phyloP scores from a whole-genome alignment of 2,113 vertebrate species.

The Pelecanoides urinatrix region DNA sequence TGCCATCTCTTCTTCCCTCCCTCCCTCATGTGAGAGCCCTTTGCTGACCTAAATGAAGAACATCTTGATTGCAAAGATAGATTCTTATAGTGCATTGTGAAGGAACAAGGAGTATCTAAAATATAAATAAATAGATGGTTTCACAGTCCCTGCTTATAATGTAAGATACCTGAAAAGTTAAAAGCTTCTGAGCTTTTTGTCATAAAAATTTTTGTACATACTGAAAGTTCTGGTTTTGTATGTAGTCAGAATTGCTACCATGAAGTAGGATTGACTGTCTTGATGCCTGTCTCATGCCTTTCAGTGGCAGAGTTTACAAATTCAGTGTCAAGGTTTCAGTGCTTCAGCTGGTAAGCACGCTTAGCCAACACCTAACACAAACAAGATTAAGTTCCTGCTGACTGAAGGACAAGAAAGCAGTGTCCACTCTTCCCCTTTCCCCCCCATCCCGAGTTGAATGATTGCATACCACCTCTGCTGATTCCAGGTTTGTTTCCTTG shows the following conservation, averaged over 20 bases:
- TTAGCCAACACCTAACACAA: not conserved
- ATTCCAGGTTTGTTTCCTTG: not conserved
- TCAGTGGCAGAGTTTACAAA: not conserved
- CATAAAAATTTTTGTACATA: not conserved
- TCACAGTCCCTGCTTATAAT: not conserved
- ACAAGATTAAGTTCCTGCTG: not conserved
- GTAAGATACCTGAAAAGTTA: not conserved
- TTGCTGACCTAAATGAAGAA: not conserved
- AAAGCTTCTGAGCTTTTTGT: not conserved
- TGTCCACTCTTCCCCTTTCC: not conserved
- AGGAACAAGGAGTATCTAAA: not conserved
- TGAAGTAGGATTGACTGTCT: not conserved
- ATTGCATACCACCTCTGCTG: not conserved
- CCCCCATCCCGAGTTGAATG: not conserved
- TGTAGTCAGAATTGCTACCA: not conserved
- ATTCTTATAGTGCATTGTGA: not conserved
- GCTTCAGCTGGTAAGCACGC: not conserved
- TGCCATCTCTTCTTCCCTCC: not conserved
- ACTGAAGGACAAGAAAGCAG: not conserved
- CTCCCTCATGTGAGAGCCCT: accelerated
- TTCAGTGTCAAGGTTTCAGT: not conserved
- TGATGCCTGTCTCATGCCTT: not conserved
- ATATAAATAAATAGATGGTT: not conserved
- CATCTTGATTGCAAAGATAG: not conserved
- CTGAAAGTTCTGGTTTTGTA: not conserved